A percentile compares a stretch with the other conserved stretches of the same genome.
These are phyloP conservation scores for Micronycteris hirsuta DNA, from an alignment of 2,113 vertebrate species.

Conservation along the genomic window DNA sequence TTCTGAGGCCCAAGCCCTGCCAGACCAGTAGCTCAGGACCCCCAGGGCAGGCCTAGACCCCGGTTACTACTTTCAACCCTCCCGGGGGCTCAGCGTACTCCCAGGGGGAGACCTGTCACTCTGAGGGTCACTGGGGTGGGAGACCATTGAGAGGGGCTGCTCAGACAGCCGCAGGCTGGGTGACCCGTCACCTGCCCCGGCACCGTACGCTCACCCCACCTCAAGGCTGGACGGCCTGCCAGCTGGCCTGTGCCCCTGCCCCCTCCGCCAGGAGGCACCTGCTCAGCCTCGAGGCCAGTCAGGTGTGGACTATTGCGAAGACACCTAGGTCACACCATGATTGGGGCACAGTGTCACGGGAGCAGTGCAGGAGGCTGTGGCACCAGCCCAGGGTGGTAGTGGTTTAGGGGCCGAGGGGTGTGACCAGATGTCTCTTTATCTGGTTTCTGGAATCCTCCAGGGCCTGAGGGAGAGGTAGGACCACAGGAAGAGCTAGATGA, in stretches of 20 bases:
- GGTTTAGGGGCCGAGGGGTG: not conserved
- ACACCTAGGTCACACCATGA: not conserved
- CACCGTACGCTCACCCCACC: too few species aligned
- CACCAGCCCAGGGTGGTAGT: not conserved
- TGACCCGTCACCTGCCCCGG: not conserved
- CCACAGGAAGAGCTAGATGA: rapidly evolving
- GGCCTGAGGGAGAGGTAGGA: rapidly evolving
- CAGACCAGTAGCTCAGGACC: not conserved
- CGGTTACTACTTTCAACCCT: not conserved
- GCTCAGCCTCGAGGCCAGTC: not conserved
- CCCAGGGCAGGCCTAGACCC: not conserved
- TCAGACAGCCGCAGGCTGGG: too few species aligned
- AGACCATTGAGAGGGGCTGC: too few species aligned
- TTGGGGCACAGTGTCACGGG: not conserved
- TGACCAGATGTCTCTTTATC: not conserved
- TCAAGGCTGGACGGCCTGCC: not conserved
- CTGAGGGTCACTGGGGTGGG: not conserved
- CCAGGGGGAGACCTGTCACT: not conserved
- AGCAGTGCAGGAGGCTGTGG: not conserved
- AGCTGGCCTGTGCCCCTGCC: not conserved
- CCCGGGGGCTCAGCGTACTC: not conserved
- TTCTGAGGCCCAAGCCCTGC: not conserved
- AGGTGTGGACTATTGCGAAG: not conserved
- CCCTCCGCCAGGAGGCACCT: not conserved
- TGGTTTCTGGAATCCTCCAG: not conserved